Evolutionary conservation across 2,888 invertebrate species (phyloP).

Genomic region (Athalia circularis): DNA sequence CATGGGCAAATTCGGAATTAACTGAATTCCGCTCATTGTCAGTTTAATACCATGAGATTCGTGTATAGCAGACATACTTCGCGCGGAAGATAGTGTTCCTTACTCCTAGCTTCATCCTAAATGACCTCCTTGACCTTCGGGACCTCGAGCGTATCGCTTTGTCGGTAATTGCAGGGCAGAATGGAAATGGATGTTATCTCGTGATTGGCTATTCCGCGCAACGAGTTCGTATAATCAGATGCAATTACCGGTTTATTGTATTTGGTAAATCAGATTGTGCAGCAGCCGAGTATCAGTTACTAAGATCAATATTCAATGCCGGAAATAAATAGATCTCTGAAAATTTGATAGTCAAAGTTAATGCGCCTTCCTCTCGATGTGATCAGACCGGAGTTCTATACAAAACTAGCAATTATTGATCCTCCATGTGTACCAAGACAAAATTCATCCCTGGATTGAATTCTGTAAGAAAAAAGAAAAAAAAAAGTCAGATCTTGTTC

Average conservation of each 20-base stretch:
- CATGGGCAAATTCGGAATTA: background rate
- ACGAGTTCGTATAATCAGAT: conserved; percentile 33
- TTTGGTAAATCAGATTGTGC: conserved; percentile 13
- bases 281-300: background rate
- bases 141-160: conserved; percentile 17
- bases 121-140: conserved; percentile 6
- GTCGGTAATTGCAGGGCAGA: conserved; percentile 33
- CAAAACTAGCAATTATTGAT: no score
- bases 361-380: no score
- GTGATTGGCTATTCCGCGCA: conserved; percentile 32
- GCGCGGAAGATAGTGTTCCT: background rate
- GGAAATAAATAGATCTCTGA: no score
- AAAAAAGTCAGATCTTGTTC: no score
- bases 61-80: background rate
- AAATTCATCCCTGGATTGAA: no score
- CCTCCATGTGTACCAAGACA: no score
- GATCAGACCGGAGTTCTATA: no score
- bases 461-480: no score
- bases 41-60: background rate
- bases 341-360: no score
- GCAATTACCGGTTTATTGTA: conserved; percentile 23
- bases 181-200: conserved; percentile 35
- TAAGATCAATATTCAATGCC: background rate
- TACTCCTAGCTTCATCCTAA: background rate
- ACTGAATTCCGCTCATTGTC: background rate